Base-by-base conservation (phyloP, 1,140 invertebrate genomes). In the Subanguina moxae region DNA sequence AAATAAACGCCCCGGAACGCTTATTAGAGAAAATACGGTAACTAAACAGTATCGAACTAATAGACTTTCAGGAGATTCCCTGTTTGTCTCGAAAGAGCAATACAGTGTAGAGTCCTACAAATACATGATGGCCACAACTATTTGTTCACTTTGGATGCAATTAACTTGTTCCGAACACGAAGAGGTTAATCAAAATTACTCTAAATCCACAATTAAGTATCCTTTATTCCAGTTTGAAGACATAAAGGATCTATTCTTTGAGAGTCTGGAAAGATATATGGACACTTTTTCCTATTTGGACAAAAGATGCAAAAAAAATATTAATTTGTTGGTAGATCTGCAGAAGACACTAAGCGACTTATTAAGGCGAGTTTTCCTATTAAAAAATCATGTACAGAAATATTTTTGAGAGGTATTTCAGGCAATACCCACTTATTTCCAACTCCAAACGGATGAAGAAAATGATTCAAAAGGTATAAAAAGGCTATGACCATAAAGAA, bases 241-340 rank as follows among this genome's bases (percentile, higher is more conserved):
- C 38, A 59, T 74, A 1, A 74, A 74, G 65, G 72, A 75, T n/a
- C 45, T 74, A 17, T 74, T 74, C 46, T 76, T 68, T 28, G 52
- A 68, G 30, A 70, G 45, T 61, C 43, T 74, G 17, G 63, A 70
- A 25, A 57, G 42, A 45, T 73, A 74, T 52, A 57, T 71, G 19
- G 52, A 45, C 38, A 62, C 57, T 25, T 74, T 71, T 58, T 30
- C 67, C 32, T 0, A 21, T 32, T 63, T 38, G 19, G 19, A 25
- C 17, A 45, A 56, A 58, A 17, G 52, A 57, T 1, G 56, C 21
- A 23, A 27, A 65, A 21, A 48, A 63, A 61, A 28, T 66, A 28
- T 0, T 42, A n/a, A 9, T n/a, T 19, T 13, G 57, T 43, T 65
- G 27, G 19, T 23, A 21, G 66, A 67, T 23, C 43, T 67, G 57